Base-by-base conservation (phyloP, 2,797 vertebrate species). In the Lepidocolaptes lacrymiger region DNA sequence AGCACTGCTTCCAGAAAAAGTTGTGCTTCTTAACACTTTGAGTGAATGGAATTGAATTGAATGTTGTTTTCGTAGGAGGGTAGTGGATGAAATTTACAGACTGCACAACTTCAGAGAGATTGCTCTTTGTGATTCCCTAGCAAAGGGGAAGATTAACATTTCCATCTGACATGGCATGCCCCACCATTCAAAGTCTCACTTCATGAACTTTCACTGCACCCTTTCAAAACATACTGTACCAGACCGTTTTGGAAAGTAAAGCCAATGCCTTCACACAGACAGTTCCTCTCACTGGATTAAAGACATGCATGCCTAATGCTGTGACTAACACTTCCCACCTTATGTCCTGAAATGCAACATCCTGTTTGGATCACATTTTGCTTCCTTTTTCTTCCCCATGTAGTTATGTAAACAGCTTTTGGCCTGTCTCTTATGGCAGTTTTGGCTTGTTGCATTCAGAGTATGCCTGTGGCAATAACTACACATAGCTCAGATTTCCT, bases 261-360 rank as follows among this genome's bases (percentile, higher is more conserved):
- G 62, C 32, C 77, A 66, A 17, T 76, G 51, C 43, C n/a, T 95
- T 85, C 52, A 85, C 44, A 54, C 59, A 96, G 89, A 72, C 9
- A 28, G 51, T 56, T 91, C 79, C 74, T 92, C 74, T 79, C 2
- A 2, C 5, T 82, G 73, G 48, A 84, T 85, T 76, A 81, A 68
- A 89, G 66, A 62, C 7, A 2, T 76, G 54, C 36, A 26, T 78
- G 94, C 58, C 79, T 91, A 56, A 46, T 89, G 91, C 88, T 95
- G 85, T 95, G 93, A 94, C 85, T 96, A 93, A 95, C 91, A 86
- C 88, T 95, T 96, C 90, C 94, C 88, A 95, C 90, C 88, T 95
- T 74, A 85, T 95, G 90, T 96, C 94, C 88, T 91, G 64, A 95
- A 94, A 93, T 69, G 59, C 55, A 90, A 63, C n/a, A 79, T 87